Conservation (phyloP, 2,888 invertebrate species). For the Tricholauxania praeusta region DNA sequence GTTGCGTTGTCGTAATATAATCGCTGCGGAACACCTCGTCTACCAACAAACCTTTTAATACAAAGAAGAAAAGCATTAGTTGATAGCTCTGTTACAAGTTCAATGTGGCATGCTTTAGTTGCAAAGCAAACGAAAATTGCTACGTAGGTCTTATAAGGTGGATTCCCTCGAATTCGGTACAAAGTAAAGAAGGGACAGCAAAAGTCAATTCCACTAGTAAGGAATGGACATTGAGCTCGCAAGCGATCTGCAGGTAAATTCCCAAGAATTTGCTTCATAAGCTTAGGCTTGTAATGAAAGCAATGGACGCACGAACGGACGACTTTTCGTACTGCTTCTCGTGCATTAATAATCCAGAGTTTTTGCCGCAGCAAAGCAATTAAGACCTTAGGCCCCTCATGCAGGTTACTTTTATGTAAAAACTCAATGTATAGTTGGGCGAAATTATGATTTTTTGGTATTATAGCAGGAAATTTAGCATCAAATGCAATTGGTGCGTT, state of each 20-base stretch:
- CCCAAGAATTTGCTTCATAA: not conserved
- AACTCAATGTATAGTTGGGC: not conserved
- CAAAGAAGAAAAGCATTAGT: slow-evolving; percentile 38
- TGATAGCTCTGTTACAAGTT: slow-evolving; percentile 36
- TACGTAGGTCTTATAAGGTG: slow-evolving; percentile 26
- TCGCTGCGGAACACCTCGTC: slow-evolving; percentile 32
- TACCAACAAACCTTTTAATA: slow-evolving; percentile 37
- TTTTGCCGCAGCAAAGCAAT: no score
- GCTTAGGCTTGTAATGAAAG: not conserved
- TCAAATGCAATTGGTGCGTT: no score
- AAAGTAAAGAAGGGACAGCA: not conserved
- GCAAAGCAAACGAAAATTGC: slow-evolving; percentile 39
- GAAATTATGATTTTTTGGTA: not conserved
- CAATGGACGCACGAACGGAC: not conserved
- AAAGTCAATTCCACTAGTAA: not conserved
- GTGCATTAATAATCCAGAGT: no score
- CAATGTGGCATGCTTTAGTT: slow-evolving; percentile 36
- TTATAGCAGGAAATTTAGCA: not conserved
- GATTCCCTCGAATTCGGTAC: slow-evolving; percentile 13
- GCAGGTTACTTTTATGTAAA: no score
- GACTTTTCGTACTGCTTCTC: no score
- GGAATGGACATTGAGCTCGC: no score
- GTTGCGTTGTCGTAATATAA: slow-evolving; percentile 41
- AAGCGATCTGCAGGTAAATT: not conserved
- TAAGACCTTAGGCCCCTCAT: no score